These are phyloP conservation scores for Thripadectes ignobilis DNA, from an alignment of 2,797 vertebrate species.

Conservation along the genomic window DNA sequence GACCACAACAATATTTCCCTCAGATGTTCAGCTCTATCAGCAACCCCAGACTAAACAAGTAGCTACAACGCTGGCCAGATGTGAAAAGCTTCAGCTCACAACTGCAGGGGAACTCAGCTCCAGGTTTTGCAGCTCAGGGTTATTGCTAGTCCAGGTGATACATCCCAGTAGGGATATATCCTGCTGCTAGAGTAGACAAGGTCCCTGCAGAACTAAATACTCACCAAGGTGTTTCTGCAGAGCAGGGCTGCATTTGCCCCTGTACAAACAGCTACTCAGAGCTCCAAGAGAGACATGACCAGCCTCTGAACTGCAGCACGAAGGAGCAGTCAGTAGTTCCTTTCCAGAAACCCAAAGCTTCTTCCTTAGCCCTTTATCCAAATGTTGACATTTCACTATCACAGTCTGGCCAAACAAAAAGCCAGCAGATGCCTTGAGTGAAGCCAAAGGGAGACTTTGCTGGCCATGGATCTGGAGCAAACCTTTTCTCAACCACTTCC, in stretches of 20 bases:
- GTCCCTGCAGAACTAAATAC: not conserved
- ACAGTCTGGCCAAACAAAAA: not conserved
- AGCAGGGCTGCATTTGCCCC: not conserved
- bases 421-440: not conserved
- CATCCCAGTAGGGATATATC: not conserved
- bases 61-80: rapidly evolving
- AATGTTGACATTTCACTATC: not conserved
- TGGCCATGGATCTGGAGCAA: not conserved
- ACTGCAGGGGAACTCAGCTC: not conserved
- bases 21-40: not conserved
- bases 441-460: not conserved
- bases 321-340: not conserved
- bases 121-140: not conserved
- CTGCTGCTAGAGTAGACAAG: not conserved
- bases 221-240: not conserved
- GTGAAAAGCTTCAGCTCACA: not conserved
- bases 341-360: not conserved
- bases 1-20: not conserved
- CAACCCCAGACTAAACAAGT: not conserved
- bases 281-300: not conserved
- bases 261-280: not conserved
- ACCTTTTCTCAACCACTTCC: not conserved
- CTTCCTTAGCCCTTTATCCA: constrained; percentile 2
- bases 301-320: not conserved
- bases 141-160: not conserved